Percentiles rank a stretch among this genome's conserved stretches.
Evolutionary conservation across 2,113 vertebrate genomes (phyloP).

Genomic region (Protobothrops mucrosquamatus): DNA sequence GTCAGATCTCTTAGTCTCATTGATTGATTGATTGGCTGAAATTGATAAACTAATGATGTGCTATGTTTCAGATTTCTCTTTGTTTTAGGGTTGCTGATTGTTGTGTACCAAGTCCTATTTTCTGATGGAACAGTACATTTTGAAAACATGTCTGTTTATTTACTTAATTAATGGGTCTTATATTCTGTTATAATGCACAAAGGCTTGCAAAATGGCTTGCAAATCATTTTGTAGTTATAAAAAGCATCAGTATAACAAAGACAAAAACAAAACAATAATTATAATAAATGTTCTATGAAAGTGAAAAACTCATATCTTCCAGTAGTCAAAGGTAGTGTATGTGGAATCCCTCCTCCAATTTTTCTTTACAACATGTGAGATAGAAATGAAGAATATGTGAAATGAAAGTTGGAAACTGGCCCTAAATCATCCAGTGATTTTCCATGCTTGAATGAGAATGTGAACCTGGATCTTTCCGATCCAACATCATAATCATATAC

Average conservation of each 20-base stretch:
- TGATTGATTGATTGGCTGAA: background rate
- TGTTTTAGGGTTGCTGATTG: rapidly evolving
- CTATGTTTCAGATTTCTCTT: background rate
- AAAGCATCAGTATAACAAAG: background rate
- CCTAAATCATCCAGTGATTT: background rate
- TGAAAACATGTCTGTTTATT: background rate
- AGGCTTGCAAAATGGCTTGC: background rate
- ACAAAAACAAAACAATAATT: background rate
- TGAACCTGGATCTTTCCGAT: background rate
- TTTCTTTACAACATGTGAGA: background rate
- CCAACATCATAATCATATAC: background rate
- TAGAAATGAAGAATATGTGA: background rate
- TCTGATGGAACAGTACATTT: background rate
- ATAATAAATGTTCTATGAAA: background rate
- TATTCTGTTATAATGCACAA: background rate
- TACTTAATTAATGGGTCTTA: background rate
- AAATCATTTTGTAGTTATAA: background rate
- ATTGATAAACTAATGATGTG: background rate
- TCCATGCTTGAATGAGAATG: background rate
- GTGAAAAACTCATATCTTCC: background rate
- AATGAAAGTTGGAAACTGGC: background rate
- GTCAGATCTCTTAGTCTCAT: background rate
- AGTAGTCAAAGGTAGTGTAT: background rate
- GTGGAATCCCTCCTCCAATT: background rate
- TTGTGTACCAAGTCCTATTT: too few species aligned